These are phyloP conservation scores for Myodes glareolus DNA, from an alignment of 2,113 vertebrate genomes.

Conservation along the genomic window DNA sequence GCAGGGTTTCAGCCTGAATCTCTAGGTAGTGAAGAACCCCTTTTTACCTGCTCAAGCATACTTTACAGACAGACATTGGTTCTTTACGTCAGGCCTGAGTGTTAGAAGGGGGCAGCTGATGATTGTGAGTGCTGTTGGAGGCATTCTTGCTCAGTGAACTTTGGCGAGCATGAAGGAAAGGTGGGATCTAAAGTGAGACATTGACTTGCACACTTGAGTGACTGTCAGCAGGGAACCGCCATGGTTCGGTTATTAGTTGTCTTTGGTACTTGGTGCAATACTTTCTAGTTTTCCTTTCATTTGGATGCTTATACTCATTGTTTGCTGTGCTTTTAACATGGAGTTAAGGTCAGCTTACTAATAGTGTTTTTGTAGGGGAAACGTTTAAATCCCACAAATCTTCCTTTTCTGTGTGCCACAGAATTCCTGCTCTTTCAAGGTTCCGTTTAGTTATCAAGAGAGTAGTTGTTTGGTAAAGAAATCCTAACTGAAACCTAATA, in stretches of 20 bases:
- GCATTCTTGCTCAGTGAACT: neutral
- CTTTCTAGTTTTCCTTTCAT: neutral
- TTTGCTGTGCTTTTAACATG: neutral
- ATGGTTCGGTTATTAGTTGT: neutral
- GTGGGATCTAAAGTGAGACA: neutral
- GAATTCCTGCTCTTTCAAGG: neutral
- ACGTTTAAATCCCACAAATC: neutral
- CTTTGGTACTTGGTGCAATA: neutral
- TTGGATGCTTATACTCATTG: neutral
- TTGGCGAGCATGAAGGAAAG: neutral
- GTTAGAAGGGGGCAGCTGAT: neutral
- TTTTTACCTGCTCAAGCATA: too few relatives aligned
- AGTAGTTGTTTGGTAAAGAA: neutral
- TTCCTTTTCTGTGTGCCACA: neutral
- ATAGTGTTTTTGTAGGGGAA: neutral
- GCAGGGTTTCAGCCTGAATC: too few relatives aligned
- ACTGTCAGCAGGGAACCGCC: too few relatives aligned
- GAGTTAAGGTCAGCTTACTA: neutral
- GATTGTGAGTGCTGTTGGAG: neutral
- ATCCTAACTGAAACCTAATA: neutral
- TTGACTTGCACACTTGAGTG: neutral
- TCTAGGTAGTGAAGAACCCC: neutral
- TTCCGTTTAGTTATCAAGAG: neutral
- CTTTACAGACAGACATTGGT: neutral
- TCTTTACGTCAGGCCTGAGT: neutral